Evolutionary conservation across 1,140 invertebrate genomes (phyloP), one percentile per base, ranked within the genome.

Genomic region (Bombus ignitus): DNA sequence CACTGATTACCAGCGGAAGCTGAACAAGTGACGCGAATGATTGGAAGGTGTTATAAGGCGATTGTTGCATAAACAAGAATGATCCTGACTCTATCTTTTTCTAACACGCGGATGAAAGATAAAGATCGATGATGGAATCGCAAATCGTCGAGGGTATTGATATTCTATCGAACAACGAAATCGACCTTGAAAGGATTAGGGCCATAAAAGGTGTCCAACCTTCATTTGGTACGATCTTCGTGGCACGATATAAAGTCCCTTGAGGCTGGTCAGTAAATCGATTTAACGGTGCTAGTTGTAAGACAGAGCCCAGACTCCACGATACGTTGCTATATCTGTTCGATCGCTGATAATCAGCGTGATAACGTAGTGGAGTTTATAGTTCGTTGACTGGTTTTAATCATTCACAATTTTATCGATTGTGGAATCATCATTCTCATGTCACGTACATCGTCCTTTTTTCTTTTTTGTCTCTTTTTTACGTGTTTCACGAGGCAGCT

Each of bases 221-320:
- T 68, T 12, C 32, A 57, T 72, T 42, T 25, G 28, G 28, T 53
- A 22, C n/a, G 47, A 87, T 83, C 57, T 62, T 53, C 13, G 59
- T 66, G 57, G 2, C 59, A 47, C 62, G 71, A 71, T 76, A 62
- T 76, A 66, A 59, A 47, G 13, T 25, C 32, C 59, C 10, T 84
- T 74, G 59, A 71, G 62, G 57, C 62, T 79, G 80, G 65, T 75
- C 53, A 71, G 82, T 83, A 37, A 83, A 66, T 25, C 32, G 53
- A 90, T 90, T 72, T 89, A 87, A 87, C 28, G 87, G 62, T 37
- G 6, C 25, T 25, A 25, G 47, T 74, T 70, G 83, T 65, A 25
- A 32, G 42, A 68, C 39, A 3, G 18, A 3, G 25, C 39, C 28
- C 32, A 42, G 42, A 9, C 70, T n/a, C 6, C 12, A 22, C 18